Evolutionary conservation across 2,797 vertebrate genomes (phyloP), one percentile per base, ranked within the genome.

Genomic region (Gymnoscopelus braueri): DNA sequence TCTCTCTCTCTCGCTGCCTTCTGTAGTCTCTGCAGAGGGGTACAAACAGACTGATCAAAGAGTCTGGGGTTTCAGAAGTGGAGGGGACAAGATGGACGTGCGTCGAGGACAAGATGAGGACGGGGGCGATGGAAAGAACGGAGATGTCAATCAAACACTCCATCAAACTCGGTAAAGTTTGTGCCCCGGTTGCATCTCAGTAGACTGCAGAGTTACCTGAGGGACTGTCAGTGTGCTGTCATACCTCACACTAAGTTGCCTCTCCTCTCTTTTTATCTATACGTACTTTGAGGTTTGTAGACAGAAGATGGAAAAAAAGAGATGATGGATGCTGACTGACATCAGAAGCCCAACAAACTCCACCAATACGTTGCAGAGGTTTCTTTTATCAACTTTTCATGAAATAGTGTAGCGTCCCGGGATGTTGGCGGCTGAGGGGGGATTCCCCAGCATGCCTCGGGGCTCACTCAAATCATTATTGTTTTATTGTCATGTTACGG

Each of bases 31-130:
- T 82, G 79, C 84, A 81, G 75, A 75, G 80, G 80, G 81, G 79
- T 76, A 84, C 82, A 89, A 89, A 87, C 84, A 49, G 78, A 71
- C 52, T 80, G 88, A 90, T 89, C 89, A 89, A 91, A 88, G 85
- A 76, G 62, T 71, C 70, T 64, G 67, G 13, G 70, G 75, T 86
- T 82, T 88, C 81, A 89, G 78, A 85, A 80, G 75, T 47, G 1
- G 74, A 44, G 39, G 84, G 78, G 84, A 87, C 87, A 81, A 78
- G 80, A 77, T 5, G 69, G 72, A 84, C 66, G 81, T 87, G 88
- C 74, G 78, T 29, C 65, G 84, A 86, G 79, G 77, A 80, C 64
- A 14, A 52, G 71, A 89, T 80, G 81, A 87, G 78, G 62, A 64
- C n/a, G 50, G 49, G 74, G 49, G 74, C 61, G 62, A 61, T 67